Conservation (phyloP, 2,113 vertebrate genomes). For the human region DNA sequence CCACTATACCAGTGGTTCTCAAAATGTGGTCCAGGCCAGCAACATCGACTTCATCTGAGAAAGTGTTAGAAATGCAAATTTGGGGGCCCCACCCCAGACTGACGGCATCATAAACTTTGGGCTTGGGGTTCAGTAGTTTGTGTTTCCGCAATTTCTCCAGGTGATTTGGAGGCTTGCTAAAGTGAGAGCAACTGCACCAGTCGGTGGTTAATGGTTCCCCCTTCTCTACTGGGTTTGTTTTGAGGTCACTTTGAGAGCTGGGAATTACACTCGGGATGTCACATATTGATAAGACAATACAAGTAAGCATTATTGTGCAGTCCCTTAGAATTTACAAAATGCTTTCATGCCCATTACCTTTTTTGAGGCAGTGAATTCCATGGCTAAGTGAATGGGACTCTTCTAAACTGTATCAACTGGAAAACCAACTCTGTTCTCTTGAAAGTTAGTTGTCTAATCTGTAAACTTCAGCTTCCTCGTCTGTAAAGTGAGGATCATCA, state of each 20-base stretch:
- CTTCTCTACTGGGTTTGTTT: background rate
- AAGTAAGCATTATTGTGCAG: background rate
- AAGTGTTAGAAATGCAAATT: background rate
- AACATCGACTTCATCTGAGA: background rate
- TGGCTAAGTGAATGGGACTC: background rate
- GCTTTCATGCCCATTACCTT: rapidly evolving
- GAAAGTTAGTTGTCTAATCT: background rate
- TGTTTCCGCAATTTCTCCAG: background rate
- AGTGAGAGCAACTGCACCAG: background rate
- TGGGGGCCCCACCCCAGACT: rapidly evolving
- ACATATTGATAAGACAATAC: background rate
- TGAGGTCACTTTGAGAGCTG: background rate
- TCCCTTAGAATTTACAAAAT: background rate
- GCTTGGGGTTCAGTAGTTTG: too few species aligned
- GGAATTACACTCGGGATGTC: background rate
- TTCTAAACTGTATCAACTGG: background rate
- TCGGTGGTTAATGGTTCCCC: background rate
- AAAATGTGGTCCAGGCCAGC: background rate
- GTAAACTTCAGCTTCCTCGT: background rate
- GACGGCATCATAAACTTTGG: background rate
- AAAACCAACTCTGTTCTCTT: background rate
- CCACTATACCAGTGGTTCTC: rapidly evolving
- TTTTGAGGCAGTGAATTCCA: background rate
- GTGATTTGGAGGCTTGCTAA: background rate
- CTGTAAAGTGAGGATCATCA: background rate